These are phyloP conservation scores for Ptychadena robeensis DNA, from an alignment of 2,797 vertebrate genomes.

Conservation along the genomic window DNA sequence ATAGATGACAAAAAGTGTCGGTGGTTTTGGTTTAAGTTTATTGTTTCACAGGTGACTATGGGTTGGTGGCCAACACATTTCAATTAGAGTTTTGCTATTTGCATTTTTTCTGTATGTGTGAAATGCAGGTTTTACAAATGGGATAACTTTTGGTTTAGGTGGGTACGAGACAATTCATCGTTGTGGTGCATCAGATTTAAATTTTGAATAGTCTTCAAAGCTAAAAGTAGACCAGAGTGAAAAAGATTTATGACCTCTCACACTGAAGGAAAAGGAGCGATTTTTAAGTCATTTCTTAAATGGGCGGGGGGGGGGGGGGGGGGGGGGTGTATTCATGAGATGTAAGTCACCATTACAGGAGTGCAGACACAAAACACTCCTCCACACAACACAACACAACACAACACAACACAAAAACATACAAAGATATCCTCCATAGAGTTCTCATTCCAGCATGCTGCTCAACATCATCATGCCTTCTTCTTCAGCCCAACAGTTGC, in stretches of 20 bases:
- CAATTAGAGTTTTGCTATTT: neutral
- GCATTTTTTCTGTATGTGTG: neutral
- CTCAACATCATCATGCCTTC: too few species aligned
- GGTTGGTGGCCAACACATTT: constrained; percentile 2
- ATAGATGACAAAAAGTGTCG: constrained; percentile 33
- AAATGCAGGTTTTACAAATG: neutral
- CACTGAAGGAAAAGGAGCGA: neutral
- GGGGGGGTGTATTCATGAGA: too few species aligned
- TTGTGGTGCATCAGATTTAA: neutral
- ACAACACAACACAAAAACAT: too few species aligned
- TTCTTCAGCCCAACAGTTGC: too few species aligned
- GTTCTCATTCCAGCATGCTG: too few species aligned
- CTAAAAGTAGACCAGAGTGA: neutral
- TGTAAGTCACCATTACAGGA: too few species aligned
- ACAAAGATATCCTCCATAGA: too few species aligned
- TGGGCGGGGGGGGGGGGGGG: too few species aligned
- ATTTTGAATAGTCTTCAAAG: neutral
- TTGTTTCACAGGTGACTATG: neutral
- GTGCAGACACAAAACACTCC: too few species aligned
- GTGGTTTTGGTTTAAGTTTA: constrained; percentile 25
- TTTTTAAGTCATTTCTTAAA: neutral
- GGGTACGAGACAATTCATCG: neutral
- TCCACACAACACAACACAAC: too few species aligned
- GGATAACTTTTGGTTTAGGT: neutral
- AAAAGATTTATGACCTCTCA: neutral